Evolutionary conservation across 2,888 invertebrate genomes (phyloP).

Genomic region (Erebia ligea): DNA sequence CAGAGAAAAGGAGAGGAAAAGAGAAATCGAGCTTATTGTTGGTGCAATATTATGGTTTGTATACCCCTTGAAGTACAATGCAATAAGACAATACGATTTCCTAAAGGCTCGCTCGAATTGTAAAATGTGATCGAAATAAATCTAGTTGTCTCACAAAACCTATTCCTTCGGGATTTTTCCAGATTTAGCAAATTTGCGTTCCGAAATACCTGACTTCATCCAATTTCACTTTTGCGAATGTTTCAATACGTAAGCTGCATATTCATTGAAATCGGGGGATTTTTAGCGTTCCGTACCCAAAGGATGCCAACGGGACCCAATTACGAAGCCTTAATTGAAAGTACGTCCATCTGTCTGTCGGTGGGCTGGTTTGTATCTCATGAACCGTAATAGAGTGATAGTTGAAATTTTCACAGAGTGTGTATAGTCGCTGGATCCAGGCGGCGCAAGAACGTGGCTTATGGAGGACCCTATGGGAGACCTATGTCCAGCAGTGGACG

Average conservation of each 20-base stretch:
- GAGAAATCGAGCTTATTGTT: not conserved
- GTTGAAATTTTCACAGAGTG: too few relatives aligned
- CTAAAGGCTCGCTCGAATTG: slow-evolving; percentile 34
- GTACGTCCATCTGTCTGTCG: too few relatives aligned
- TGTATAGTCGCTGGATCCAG: too few relatives aligned
- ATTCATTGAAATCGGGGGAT: slow-evolving; percentile 24
- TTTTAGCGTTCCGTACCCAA: too few relatives aligned
- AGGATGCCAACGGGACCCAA: too few relatives aligned
- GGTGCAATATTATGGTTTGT: not conserved
- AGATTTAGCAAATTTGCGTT: slow-evolving; percentile 39
- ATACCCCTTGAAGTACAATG: slow-evolving; percentile 13
- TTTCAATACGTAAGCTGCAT: slow-evolving; percentile 34
- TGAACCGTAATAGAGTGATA: too few relatives aligned
- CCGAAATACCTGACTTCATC: slow-evolving; percentile 37
- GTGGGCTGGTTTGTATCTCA: too few relatives aligned
- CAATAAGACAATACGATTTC: slow-evolving; percentile 39
- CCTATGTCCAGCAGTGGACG: too few relatives aligned
- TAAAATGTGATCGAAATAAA: slow-evolving; percentile 42
- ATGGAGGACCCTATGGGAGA: too few relatives aligned
- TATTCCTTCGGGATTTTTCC: slow-evolving; percentile 36
- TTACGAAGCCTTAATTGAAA: too few relatives aligned
- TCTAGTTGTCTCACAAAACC: slow-evolving; percentile 40
- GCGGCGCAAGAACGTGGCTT: too few relatives aligned
- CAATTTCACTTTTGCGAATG: slow-evolving; percentile 35
- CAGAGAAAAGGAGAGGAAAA: too few relatives aligned